These are phyloP conservation scores for Ctenochaetus hawaiiensis DNA, from an alignment of 2,797 vertebrate genomes.

Conservation along the genomic window DNA sequence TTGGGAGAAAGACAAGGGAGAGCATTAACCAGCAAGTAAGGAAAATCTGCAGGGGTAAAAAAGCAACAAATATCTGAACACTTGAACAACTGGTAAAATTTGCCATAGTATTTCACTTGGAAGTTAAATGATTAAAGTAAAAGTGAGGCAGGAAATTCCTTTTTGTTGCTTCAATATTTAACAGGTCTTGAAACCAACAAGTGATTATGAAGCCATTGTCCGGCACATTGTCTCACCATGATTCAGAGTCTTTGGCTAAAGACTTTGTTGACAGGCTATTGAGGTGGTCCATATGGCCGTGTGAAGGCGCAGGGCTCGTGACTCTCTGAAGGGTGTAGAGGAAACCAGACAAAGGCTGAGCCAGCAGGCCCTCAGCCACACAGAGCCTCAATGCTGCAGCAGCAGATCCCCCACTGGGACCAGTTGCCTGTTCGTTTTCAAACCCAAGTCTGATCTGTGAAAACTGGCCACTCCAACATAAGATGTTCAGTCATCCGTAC, in stretches of 20 bases:
- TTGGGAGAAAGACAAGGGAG: conserved; percentile 18
- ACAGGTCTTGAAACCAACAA: conserved; percentile 37
- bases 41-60: neutral
- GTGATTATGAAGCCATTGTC: conserved; percentile 61
- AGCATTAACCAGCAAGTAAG: neutral
- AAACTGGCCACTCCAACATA: conserved; percentile 72
- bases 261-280: conserved; percentile 79
- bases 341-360: conserved; percentile 83
- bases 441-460: conserved; percentile 79
- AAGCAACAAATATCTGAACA: neutral
- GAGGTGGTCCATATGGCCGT: conserved; percentile 79
- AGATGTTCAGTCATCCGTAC: conserved; percentile 82
- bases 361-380: conserved; percentile 76
- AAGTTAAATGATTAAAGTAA: conserved; percentile 10
- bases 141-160: conserved; percentile 15
- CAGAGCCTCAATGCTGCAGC: conserved; percentile 79
- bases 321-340: conserved; percentile 79
- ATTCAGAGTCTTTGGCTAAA: conserved; percentile 67
- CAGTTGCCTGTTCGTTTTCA: conserved; percentile 79
- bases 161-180: conserved; percentile 12
- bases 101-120: conserved; percentile 12
- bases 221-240: conserved; percentile 56
- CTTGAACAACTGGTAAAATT: neutral
- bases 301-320: conserved; percentile 73
- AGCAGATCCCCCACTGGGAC: conserved; percentile 77